Conservation (phyloP, 2,888 invertebrate genomes). For the Sympetrum striolatum region DNA sequence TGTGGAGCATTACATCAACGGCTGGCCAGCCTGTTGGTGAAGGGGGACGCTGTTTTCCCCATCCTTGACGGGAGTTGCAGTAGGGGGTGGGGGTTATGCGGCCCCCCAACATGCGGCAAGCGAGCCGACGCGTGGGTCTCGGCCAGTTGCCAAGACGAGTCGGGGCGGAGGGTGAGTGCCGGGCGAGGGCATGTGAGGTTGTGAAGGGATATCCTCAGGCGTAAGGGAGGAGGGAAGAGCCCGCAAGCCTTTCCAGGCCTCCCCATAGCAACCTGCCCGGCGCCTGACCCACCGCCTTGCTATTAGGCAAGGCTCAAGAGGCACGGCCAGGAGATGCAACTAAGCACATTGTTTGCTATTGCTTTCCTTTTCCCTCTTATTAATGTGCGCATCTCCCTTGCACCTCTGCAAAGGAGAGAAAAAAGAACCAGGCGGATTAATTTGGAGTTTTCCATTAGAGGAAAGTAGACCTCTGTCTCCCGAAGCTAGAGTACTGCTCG, state of each 20-base stretch:
- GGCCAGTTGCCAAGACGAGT: slow-evolving; percentile 35
- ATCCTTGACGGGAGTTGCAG: slow-evolving; percentile 30
- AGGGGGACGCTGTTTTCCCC: slow-evolving; percentile 11
- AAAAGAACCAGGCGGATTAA: slow-evolving; percentile 50
- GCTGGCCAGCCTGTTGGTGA: slow-evolving; percentile 34
- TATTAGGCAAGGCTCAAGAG: slow-evolving; percentile 33
- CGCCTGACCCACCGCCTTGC: slow-evolving; percentile 41
- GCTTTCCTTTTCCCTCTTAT: slow-evolving; percentile 35
- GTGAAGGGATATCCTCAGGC: slow-evolving; percentile 30
- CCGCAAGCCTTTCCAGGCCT: slow-evolving; percentile 30
- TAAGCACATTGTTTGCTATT: slow-evolving; percentile 42
- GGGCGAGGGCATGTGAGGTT: slow-evolving; percentile 31
- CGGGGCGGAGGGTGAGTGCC: slow-evolving; percentile 37
- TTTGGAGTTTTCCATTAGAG: slow-evolving; percentile 16
- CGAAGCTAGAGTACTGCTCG: slow-evolving; percentile 2
- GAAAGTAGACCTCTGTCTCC: slow-evolving; percentile 53
- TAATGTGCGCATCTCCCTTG: slow-evolving; percentile 45
- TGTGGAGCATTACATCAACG: slow-evolving; percentile 35
- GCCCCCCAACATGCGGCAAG: slow-evolving; percentile 39
- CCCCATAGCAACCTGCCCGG: slow-evolving; percentile 38
- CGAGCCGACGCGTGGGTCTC: slow-evolving; percentile 37
- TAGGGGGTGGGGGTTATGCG: slow-evolving; percentile 26
- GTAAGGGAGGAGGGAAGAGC: slow-evolving; percentile 36
- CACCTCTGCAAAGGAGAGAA: slow-evolving; percentile 52
- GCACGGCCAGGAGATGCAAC: slow-evolving; percentile 43